These are phyloP conservation scores for Fragum sueziense DNA, from an alignment of 2,888 invertebrate species.

Conservation along the genomic window DNA sequence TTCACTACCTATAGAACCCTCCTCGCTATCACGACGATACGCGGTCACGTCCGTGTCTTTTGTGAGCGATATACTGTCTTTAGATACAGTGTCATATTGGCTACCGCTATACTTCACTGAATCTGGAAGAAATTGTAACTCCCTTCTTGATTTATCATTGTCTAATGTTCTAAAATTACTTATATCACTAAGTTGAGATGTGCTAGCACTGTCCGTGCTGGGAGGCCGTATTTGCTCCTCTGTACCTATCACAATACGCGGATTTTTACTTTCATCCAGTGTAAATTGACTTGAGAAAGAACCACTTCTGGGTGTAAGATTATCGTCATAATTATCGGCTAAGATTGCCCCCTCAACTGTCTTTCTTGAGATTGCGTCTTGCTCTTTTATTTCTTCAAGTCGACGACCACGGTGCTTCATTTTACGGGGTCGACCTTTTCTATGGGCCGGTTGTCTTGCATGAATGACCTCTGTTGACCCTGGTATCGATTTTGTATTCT, in stretches of 20 bases:
- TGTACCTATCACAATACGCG: slow-evolving; percentile 40
- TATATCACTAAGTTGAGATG: slow-evolving; percentile 45
- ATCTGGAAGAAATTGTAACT: slow-evolving; percentile 49
- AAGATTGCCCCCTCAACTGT: slow-evolving; percentile 48
- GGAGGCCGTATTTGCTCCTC: slow-evolving; percentile 25
- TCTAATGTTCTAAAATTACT: slow-evolving; percentile 46
- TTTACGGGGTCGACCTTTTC: slow-evolving; percentile 27
- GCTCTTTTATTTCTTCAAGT: slow-evolving; percentile 64
- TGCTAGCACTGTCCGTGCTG: slow-evolving; percentile 49
- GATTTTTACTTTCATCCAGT: slow-evolving; percentile 33
- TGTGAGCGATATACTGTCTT: slow-evolving; percentile 36
- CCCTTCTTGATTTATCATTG: slow-evolving; percentile 50
- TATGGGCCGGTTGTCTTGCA: slow-evolving; percentile 33
- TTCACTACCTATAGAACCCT: slow-evolving; percentile 48
- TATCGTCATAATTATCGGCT: slow-evolving; percentile 31
- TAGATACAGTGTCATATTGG: slow-evolving; percentile 31
- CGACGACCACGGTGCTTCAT: slow-evolving; percentile 39
- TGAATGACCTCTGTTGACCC: slow-evolving; percentile 60
- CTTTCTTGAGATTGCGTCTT: slow-evolving; percentile 67
- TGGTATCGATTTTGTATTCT: slow-evolving; percentile 21
- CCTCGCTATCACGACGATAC: slow-evolving; percentile 26
- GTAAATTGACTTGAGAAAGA: slow-evolving; percentile 57
- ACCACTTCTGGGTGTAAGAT: slow-evolving; percentile 51
- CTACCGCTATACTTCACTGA: slow-evolving; percentile 12
- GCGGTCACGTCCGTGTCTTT: neutral